phyloP scores from a whole-genome alignment of 2,888 invertebrate genomes.

The Andrena bicolor region DNA sequence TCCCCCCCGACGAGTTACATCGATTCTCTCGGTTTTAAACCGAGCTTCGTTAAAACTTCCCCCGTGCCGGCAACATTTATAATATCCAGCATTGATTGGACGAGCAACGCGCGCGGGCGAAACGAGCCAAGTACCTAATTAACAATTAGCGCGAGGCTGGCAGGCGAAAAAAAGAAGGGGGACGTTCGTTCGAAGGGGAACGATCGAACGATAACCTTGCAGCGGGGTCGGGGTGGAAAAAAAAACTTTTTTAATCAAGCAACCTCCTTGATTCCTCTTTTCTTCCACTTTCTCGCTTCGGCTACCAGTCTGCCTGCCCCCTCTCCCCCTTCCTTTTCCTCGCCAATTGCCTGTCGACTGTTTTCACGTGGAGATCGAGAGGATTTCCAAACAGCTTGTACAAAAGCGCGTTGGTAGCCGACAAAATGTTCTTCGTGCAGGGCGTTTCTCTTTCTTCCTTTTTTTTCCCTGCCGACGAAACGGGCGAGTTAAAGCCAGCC shows the following conservation, averaged over 20 bases:
- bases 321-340: too few species aligned
- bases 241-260: conserved; percentile 31
- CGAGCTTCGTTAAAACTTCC: conserved; percentile 56
- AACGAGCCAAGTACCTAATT: conserved; percentile 39
- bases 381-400: conserved; percentile 45
- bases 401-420: conserved; percentile 35
- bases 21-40: conserved; percentile 9
- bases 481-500: conserved; percentile 58
- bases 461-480: conserved; percentile 1
- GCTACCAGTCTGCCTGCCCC: neutral
- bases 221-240: neutral
- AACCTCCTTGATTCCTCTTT: neutral
- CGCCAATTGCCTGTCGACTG: conserved; percentile 26
- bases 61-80: conserved; percentile 16
- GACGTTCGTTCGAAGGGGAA: neutral
- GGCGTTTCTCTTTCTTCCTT: conserved; percentile 13
- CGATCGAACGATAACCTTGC: conserved; percentile 7
- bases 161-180: neutral
- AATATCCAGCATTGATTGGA: conserved; percentile 30
- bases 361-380: conserved; percentile 32
- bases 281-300: neutral
- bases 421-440: conserved; percentile 54
- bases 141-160: conserved; percentile 29
- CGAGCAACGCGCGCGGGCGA: neutral
- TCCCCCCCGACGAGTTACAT: conserved; percentile 4